phyloP scores from a whole-genome alignment of 1,140 invertebrate genomes.

The Oedothorax gibbosus region DNA sequence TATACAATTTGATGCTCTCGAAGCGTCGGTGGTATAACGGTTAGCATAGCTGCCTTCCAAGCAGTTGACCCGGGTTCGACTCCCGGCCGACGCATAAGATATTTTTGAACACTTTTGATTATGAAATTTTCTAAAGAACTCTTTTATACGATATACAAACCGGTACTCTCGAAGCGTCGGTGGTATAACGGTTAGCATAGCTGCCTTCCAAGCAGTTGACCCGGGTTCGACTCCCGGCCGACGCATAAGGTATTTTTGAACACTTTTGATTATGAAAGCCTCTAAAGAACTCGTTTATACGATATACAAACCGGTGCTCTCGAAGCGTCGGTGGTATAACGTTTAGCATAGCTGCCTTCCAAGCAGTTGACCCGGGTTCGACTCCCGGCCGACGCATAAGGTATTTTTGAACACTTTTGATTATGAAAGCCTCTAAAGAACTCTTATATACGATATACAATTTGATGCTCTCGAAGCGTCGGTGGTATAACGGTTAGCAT shows the following conservation, averaged over 20 bases:
- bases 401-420: too few relatives aligned
- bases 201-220: slow-evolving; percentile 96
- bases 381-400: slow-evolving; percentile 93
- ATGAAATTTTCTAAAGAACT: too few relatives aligned
- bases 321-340: slow-evolving; percentile 83
- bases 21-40: slow-evolving; percentile 86
- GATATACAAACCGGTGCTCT: too few relatives aligned
- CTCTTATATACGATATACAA: too few relatives aligned
- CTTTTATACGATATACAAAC: too few relatives aligned
- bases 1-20: too few relatives aligned
- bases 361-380: slow-evolving; percentile 96
- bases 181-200: slow-evolving; percentile 92
- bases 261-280: too few relatives aligned
- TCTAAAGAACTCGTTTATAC: too few relatives aligned
- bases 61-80: slow-evolving; percentile 96
- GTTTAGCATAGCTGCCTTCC: slow-evolving; percentile 93
- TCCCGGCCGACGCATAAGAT: slow-evolving; percentile 92
- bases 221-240: slow-evolving; percentile 94
- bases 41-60: slow-evolving; percentile 94
- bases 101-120: too few relatives aligned
- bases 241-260: too few relatives aligned
- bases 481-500: slow-evolving; percentile 71
- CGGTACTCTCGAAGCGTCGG: slow-evolving; percentile 73
- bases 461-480: too few relatives aligned
- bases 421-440: too few relatives aligned